Conservation (phyloP, 2,888 invertebrate species). For the Argynnis bischoffii region DNA sequence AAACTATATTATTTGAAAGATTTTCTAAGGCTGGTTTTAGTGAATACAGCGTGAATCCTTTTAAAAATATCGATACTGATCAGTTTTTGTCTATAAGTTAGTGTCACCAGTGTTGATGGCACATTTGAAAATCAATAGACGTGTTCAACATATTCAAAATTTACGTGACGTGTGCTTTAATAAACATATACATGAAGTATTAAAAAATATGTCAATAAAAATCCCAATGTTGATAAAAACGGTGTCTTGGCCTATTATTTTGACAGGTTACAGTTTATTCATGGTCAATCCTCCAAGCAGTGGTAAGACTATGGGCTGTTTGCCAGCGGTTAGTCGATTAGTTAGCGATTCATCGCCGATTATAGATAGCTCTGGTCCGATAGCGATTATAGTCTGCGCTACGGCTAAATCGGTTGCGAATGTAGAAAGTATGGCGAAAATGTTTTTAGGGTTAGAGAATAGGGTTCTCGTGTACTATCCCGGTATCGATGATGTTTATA, state of each 20-base stretch:
- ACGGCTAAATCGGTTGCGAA: slow-evolving; percentile 80
- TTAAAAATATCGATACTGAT: slow-evolving; percentile 61
- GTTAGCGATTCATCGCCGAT: slow-evolving; percentile 65
- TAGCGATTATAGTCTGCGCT: slow-evolving; percentile 85
- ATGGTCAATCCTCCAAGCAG: slow-evolving; percentile 82
- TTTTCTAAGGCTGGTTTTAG: too few species aligned
- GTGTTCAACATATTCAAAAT: slow-evolving; percentile 55
- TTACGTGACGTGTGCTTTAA: slow-evolving; percentile 64
- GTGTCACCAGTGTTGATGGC: slow-evolving; percentile 65
- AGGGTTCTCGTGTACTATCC: slow-evolving; percentile 67
- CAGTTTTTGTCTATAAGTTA: slow-evolving; percentile 65
- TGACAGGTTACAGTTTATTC: slow-evolving; percentile 84
- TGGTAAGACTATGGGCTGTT: slow-evolving; percentile 88
- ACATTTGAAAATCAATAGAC: slow-evolving; percentile 63
- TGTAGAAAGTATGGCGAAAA: slow-evolving; percentile 64
- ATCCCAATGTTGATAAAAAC: slow-evolving; percentile 83
- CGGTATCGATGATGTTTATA: slow-evolving; percentile 62
- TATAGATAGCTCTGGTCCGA: slow-evolving; percentile 79
- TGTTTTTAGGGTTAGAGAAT: slow-evolving; percentile 62
- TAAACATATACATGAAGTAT: slow-evolving; percentile 52
- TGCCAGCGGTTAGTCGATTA: slow-evolving; percentile 85
- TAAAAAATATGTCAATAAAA: slow-evolving; percentile 60
- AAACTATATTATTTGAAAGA: too few species aligned
- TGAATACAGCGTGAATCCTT: slow-evolving; percentile 62
- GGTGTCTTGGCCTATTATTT: slow-evolving; percentile 86